Percentiles rank a stretch among this genome's conserved stretches.
Conservation (phyloP, 1,140 invertebrate species). For the Centruroides sculpturatus region DNA sequence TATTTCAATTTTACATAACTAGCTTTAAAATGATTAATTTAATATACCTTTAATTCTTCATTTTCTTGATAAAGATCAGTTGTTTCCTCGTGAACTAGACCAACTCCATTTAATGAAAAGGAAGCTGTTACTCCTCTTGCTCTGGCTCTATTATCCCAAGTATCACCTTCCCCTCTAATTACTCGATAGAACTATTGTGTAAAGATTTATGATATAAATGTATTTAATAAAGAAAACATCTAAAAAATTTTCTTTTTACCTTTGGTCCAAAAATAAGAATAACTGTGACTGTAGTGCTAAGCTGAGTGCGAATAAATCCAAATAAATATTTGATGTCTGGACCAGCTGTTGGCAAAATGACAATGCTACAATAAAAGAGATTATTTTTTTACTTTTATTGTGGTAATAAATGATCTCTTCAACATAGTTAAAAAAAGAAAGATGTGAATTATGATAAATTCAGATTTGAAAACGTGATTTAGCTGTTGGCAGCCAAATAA, state of each 20-base stretch:
- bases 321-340: slow-evolving; percentile 76
- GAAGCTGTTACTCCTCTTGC: slow-evolving; percentile 63
- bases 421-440: too few species aligned
- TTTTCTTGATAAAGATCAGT: slow-evolving; percentile 74
- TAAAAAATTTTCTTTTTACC: background rate
- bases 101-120: slow-evolving; percentile 67
- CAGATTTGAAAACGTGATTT: too few species aligned
- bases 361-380: slow-evolving; percentile 41
- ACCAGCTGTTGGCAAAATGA: slow-evolving; percentile 65
- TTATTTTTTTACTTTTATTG: too few species aligned
- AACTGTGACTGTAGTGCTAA: slow-evolving; percentile 70
- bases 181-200: slow-evolving; percentile 1
- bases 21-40: background rate
- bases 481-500: too few species aligned
- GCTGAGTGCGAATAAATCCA: slow-evolving; percentile 67
- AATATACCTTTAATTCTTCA: slow-evolving; percentile 52
- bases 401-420: too few species aligned
- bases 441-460: too few species aligned
- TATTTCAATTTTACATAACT: background rate
- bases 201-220: background rate
- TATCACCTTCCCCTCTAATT: slow-evolving; percentile 41
- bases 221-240: slow-evolving; percentile 26
- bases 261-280: slow-evolving; percentile 71
- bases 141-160: slow-evolving; percentile 63
- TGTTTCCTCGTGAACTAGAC: slow-evolving; percentile 52